Base-by-base conservation (phyloP, 1,140 invertebrate species). In the Whitmania pigra region DNA sequence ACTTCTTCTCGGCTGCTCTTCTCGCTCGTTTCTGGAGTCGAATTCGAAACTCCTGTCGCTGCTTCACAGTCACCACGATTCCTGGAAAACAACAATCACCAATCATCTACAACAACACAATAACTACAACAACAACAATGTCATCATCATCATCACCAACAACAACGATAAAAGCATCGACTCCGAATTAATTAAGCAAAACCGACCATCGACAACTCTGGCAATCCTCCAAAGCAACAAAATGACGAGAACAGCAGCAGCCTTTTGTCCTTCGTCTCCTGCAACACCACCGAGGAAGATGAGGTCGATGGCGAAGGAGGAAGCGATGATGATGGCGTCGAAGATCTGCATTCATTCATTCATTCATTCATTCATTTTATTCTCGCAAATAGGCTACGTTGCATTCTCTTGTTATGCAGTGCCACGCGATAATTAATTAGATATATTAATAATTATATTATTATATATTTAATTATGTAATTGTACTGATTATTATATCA, bases 161-260 rank as follows among this genome's bases (percentile, higher is more conserved):
- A n/a, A n/a, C n/a, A n/a, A n/a, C n/a, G n/a, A n/a, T n/a, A n/a
- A n/a, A n/a, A n/a, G n/a, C n/a, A n/a, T n/a, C n/a, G n/a, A n/a
- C n/a, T n/a, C n/a, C n/a, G n/a, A n/a, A n/a, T n/a, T n/a, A n/a
- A n/a, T n/a, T n/a, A n/a, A n/a, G n/a, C n/a, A n/a, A n/a, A 63
- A 72, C 74, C 68, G 53, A 74, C 74, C 74, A 54, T 75, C 73
- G 5, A 73, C 70, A 20, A 75, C 74, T 22, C 74, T 57, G 13
- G 73, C 73, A 13, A 75, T 75, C 55, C 74, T 22, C 74, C 74
- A 75, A 11, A 75, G 55, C 55, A 75, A 67, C 17, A 75, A 69
- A 18, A 75, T 69, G 40, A 75, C 67, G 31, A 75, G 57, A 29
- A 75, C 70, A 22, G 73, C 73, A 17, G 66, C 72, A 40, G 73